Percentiles rank a stretch among this genome's conserved stretches.
Evolutionary conservation across 2,113 vertebrate genomes (phyloP).

Genomic region (Otis tarda): DNA sequence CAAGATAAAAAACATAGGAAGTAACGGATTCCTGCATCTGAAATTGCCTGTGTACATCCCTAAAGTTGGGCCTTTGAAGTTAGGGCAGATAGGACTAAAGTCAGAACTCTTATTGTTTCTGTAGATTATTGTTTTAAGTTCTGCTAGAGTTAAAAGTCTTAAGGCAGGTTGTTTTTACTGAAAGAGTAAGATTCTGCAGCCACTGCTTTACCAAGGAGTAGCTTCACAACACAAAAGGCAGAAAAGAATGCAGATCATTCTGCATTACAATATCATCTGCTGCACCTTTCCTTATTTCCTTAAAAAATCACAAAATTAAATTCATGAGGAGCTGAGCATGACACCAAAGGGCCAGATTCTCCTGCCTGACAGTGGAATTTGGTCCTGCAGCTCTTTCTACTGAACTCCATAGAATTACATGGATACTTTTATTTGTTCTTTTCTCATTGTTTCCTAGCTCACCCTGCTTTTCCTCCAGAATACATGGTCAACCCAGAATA

Average conservation of each 20-base stretch:
- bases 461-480: constrained; percentile 43
- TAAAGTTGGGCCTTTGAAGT: not conserved
- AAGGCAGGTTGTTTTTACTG: not conserved
- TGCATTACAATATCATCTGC: not conserved
- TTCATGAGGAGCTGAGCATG: not conserved
- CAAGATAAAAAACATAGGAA: not conserved
- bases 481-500: constrained; percentile 50
- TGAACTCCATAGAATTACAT: not conserved
- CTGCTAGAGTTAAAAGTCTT: not conserved
- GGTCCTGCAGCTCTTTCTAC: not conserved
- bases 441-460: constrained; percentile 28
- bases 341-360: not conserved
- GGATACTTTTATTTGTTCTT: not conserved
- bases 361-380: not conserved
- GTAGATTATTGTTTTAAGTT: not conserved
- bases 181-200: not conserved
- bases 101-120: not conserved
- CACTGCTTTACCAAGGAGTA: not conserved
- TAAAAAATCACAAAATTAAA: not conserved
- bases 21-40: not conserved
- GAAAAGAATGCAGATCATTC: not conserved
- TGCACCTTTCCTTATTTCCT: not conserved
- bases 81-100: not conserved
- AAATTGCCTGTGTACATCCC: not conserved
- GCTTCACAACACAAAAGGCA: not conserved